Percentiles rank a stretch among this genome's conserved stretches.
phyloP scores from a whole-genome alignment of 2,113 vertebrate species.

The Scortum barcoo region DNA sequence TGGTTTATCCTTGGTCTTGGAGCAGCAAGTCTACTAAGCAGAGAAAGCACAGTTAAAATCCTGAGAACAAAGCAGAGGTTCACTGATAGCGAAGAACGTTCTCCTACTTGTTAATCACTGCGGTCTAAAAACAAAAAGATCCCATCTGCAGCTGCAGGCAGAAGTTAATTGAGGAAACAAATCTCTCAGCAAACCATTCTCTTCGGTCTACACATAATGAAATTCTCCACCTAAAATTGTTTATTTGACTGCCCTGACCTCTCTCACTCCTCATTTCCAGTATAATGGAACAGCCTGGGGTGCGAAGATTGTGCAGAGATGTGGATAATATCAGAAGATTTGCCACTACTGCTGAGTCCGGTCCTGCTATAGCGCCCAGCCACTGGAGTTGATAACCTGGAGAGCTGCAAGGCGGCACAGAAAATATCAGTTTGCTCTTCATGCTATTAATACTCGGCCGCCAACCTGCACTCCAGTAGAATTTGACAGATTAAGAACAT shows the following conservation, averaged over 20 bases:
- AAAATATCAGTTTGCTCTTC: slow-evolving; percentile 63
- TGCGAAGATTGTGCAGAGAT: slow-evolving; percentile 46
- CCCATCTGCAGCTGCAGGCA: slow-evolving; percentile 48
- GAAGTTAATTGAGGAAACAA: slow-evolving; percentile 59
- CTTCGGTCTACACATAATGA: slow-evolving; percentile 43
- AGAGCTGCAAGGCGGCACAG: slow-evolving; percentile 27
- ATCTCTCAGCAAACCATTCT: slow-evolving; percentile 54
- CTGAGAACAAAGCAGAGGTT: slow-evolving; percentile 40
- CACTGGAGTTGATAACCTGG: slow-evolving; percentile 46
- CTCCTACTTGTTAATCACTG: slow-evolving; percentile 39
- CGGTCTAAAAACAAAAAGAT: slow-evolving; percentile 45
- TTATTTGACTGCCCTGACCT: slow-evolving; percentile 67
- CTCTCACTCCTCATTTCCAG: slow-evolving; percentile 63
- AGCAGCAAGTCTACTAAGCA: slow-evolving; percentile 6
- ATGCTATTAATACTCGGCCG: slow-evolving; percentile 65
- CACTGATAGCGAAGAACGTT: slow-evolving; percentile 19
- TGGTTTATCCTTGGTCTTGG: background rate
- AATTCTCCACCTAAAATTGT: slow-evolving; percentile 66
- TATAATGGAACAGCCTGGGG: slow-evolving; percentile 51
- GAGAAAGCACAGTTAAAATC: slow-evolving; percentile 17
- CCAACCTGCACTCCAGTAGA: slow-evolving; percentile 10
- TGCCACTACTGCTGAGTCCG: slow-evolving; percentile 30
- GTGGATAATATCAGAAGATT: slow-evolving; percentile 63
- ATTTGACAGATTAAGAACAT: slow-evolving; percentile 31
- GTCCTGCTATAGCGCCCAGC: slow-evolving; percentile 19